Evolutionary conservation across 1,140 invertebrate species (phyloP), one percentile per base, ranked within the genome.

Genomic region (Dreissena rostriformis): DNA sequence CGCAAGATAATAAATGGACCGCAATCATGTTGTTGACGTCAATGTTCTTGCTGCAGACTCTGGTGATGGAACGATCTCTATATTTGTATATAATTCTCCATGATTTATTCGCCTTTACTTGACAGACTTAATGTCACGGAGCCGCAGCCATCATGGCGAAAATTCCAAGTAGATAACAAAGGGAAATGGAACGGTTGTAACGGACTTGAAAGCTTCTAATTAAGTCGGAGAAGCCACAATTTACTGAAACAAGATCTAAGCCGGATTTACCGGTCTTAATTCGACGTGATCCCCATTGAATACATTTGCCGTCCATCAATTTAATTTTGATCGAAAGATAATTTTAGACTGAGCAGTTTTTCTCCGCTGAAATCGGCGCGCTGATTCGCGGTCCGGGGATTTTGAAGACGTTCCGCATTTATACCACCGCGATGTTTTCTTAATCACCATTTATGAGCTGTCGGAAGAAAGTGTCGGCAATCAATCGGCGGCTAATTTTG

Each of bases 291-390:
- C 82, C 67, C 52, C 74, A 72, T 84, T 84, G 74, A 84, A 70
- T 77, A 84, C 82, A 84, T 84, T 84, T 84, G 75, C 63, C 82
- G 74, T 78, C 82, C 76, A 84, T 84, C 82, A 84, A 84, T 77
- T 84, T 84, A 84, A 84, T 84, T 84, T 84, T 84, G 74, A 84
- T 84, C 53, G 68, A 66, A 63, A 77, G 74, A 78, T 75, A 75
- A 84, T 75, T 84, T 84, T 70, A 84, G 74, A 77, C 74, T 77
- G 72, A 84, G 77, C 82, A 65, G 17, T 61, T 61, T 24, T 61
- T 77, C 22, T 83, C 65, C 5, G n/a, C 52, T 19, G 53, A 77
- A 53, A 78, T 77, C 77, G 82, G 72, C 72, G 76, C 39, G 63
- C 17, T 28, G 55, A 52, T 75, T 72, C 74, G 39, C 63, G 76